phyloP scores from a whole-genome alignment of 2,888 invertebrate species.

The Mimachlamys varia region DNA sequence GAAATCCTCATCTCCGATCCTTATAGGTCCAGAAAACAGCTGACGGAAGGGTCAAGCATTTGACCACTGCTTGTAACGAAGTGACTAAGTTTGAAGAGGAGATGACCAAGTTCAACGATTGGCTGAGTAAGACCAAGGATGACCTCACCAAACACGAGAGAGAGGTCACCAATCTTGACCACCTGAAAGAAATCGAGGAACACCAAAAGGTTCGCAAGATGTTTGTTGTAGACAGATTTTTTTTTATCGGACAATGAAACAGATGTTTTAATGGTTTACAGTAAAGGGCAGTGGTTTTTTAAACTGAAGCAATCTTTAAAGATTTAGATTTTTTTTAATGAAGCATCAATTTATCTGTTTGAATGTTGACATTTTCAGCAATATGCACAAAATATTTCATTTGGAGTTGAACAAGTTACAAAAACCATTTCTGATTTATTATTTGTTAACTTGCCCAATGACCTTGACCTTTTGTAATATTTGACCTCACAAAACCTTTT shows the following conservation, averaged over 20 bases:
- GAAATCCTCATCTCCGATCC: neutral
- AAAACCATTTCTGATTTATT: no score
- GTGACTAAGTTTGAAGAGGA: slow-evolving; percentile 76
- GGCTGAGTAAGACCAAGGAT: slow-evolving; percentile 71
- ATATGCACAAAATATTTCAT: no score
- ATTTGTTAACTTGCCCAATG: no score
- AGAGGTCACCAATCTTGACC: slow-evolving; percentile 69
- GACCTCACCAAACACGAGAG: slow-evolving; percentile 67
- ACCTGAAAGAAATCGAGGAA: slow-evolving; percentile 67
- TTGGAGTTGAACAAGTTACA: no score
- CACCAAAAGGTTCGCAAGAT: slow-evolving; percentile 71
- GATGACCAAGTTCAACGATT: slow-evolving; percentile 71
- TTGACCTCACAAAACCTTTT: no score
- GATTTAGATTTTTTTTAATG: no score
- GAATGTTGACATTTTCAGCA: no score
- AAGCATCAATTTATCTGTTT: no score
- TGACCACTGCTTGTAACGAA: slow-evolving; percentile 73
- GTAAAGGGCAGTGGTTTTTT: no score
- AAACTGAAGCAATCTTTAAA: no score
- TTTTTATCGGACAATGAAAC: no score
- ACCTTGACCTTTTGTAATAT: neutral
- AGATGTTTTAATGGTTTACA: no score
- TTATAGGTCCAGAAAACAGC: slow-evolving; percentile 71
- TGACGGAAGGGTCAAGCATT: slow-evolving; percentile 71
- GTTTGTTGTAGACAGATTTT: neutral